Base-by-base conservation (phyloP, 1,140 invertebrate genomes). In the Antheraea pernyi region DNA sequence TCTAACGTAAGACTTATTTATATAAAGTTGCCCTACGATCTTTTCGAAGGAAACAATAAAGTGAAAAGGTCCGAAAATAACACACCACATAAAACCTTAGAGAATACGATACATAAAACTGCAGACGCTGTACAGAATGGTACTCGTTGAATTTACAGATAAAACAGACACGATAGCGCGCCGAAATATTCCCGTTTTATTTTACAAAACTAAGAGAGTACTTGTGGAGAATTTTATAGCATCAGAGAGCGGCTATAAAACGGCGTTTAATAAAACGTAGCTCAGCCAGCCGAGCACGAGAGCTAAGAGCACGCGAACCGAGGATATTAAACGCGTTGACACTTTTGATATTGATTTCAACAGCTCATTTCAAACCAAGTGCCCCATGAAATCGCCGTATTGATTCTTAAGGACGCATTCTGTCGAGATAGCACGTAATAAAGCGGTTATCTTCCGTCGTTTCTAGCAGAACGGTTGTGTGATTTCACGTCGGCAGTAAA, bases 401-500 rank as follows among this genome's bases (percentile, higher is more conserved):
- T 83, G 83, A 87, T 84, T 85, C 81, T 77, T 68, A 76, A 53
- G 46, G 46, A 53, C 78, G 74, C 66, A 79, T 68, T 73, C 80
- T 85, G 83, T 79, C 87, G 84, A 66, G 75, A 73, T 80, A 79
- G 84, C 85, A 85, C 13, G 85, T 72, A 84, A 87, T 89, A 89
- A 88, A 89, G 77, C 80, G 77, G 81, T 84, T 88, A 91, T 89
- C 85, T 83, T 70, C 63, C 78, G 79, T 86, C 85, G 84, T 88
- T 89, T 83, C 72, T 80, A 74, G 69, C 77, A 79, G 72, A 83
- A 78, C 78, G 82, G 78, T 82, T 78, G 71, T 65, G 72, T 77
- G 83, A 85, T 85, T 48, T 65, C n/a, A 48, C 42, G 19, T 13
- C 16, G 19, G 42, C 39, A 46, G 19, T 18, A 18, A 53, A 53